These are phyloP conservation scores for Melieria crassipennis DNA, from an alignment of 2,888 invertebrate genomes.

Conservation along the genomic window DNA sequence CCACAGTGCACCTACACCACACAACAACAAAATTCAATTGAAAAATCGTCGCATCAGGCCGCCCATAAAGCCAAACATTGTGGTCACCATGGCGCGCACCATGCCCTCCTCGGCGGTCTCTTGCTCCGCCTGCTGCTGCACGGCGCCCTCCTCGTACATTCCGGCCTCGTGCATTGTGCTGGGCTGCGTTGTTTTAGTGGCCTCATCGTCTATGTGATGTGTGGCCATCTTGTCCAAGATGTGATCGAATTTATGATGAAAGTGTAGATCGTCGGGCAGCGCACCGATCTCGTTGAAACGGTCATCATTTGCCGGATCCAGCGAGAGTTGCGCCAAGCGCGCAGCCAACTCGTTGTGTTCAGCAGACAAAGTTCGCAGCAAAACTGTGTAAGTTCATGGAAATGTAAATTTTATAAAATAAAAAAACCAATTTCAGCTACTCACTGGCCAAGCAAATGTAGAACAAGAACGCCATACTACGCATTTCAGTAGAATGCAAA, in stretches of 20 bases:
- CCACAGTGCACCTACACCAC: no score
- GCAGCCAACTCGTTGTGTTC: not conserved
- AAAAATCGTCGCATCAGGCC: not conserved
- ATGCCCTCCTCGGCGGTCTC: not conserved
- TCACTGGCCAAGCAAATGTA: no score
- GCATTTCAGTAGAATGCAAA: no score
- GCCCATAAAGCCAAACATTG: constrained; percentile 11
- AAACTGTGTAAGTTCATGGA: no score
- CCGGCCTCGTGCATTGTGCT: no score
- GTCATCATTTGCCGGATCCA: constrained; percentile 38
- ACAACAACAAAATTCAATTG: no score
- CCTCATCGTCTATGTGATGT: not conserved
- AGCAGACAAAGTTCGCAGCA: not conserved
- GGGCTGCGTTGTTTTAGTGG: not conserved
- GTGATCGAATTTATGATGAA: not conserved
- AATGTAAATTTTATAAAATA: no score
- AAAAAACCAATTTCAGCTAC: no score
- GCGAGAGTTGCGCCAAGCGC: constrained; percentile 26
- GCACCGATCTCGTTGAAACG: constrained; percentile 36
- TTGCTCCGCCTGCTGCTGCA: not conserved
- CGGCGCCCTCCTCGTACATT: not conserved
- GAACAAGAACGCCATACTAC: no score
- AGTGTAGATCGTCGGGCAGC: not conserved
- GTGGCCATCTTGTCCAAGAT: not conserved
- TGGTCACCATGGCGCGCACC: constrained; percentile 1